These are phyloP conservation scores for Meleagris gallopavo DNA, from an alignment of 2,113 vertebrate species.

Conservation along the genomic window DNA sequence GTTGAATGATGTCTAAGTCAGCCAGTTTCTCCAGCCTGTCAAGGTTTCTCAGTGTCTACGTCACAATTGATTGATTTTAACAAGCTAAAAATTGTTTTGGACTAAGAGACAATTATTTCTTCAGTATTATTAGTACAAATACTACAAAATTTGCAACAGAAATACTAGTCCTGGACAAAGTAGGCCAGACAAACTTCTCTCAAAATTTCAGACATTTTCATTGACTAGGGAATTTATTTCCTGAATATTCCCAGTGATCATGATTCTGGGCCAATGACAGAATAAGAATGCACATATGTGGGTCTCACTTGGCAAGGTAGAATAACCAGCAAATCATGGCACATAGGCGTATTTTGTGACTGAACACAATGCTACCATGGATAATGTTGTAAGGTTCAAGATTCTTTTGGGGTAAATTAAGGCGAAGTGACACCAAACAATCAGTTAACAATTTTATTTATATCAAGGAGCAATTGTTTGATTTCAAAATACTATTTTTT, in stretches of 20 bases:
- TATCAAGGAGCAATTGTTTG: too few relatives aligned
- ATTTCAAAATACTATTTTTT: too few relatives aligned
- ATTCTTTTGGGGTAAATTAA: too few relatives aligned
- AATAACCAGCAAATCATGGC: not conserved
- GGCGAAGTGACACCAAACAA: too few relatives aligned
- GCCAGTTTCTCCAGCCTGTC: not conserved
- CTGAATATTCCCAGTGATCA: not conserved
- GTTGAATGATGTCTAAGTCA: not conserved
- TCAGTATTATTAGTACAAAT: not conserved
- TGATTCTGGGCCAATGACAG: not conserved
- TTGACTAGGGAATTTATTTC: not conserved
- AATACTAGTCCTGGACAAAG: not conserved
- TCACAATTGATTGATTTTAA: not conserved
- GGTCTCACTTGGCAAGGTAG: not conserved
- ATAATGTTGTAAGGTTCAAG: too few relatives aligned
- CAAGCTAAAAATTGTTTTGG: not conserved
- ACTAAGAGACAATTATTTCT: not conserved
- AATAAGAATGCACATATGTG: not conserved
- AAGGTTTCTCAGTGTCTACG: not conserved
- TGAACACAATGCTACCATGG: too few relatives aligned
- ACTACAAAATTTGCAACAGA: not conserved
- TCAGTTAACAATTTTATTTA: too few relatives aligned
- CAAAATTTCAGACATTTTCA: not conserved
- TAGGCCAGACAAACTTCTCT: not conserved
- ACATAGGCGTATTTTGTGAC: not conserved